Evolutionary conservation across 1,140 invertebrate species (phyloP).

Genomic region (Goniozus legneri): DNA sequence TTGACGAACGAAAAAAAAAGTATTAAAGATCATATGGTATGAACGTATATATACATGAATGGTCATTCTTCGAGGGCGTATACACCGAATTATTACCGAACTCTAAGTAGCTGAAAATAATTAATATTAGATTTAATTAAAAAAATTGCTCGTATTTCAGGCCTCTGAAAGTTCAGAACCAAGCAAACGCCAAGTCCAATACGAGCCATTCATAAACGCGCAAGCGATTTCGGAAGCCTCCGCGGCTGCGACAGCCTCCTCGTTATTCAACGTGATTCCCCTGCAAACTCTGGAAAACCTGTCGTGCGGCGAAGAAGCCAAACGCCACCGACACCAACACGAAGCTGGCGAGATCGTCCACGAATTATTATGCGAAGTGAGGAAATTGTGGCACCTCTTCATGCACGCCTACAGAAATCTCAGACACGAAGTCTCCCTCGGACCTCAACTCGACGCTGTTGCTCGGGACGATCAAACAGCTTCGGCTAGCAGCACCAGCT

Average conservation of each 20-base stretch:
- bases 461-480: background rate
- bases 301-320: conserved; percentile 13
- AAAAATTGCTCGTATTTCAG: too few relatives aligned
- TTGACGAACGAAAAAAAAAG: too few relatives aligned
- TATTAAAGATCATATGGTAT: too few relatives aligned
- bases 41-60: too few relatives aligned
- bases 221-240: background rate
- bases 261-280: background rate
- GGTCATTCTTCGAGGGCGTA: too few relatives aligned
- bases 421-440: background rate
- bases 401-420: background rate
- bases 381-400: background rate
- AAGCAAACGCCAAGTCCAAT: too few relatives aligned
- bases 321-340: conserved; percentile 1
- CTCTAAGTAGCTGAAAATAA: too few relatives aligned
- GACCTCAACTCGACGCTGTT: background rate
- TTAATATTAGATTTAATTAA: too few relatives aligned
- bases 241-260: background rate
- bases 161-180: too few relatives aligned
- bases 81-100: too few relatives aligned
- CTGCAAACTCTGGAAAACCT: background rate
- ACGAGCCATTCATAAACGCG: background rate
- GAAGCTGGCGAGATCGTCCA: background rate
- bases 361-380: conserved; percentile 16
- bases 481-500: background rate